Evolutionary conservation across 2,113 vertebrate species (phyloP).

Genomic region (Amphiprion percula): DNA sequence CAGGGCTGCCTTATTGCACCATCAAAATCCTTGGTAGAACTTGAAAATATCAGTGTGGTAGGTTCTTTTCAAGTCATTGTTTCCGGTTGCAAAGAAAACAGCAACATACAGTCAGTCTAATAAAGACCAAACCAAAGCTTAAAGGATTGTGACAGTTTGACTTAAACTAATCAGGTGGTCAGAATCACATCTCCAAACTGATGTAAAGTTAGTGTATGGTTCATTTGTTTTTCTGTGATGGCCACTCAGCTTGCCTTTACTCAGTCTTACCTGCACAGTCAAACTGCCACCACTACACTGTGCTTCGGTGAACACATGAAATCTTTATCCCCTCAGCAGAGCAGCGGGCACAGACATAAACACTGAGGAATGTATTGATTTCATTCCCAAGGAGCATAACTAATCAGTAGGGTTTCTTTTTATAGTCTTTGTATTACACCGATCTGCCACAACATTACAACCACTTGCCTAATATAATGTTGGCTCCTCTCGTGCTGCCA

Average conservation of each 20-base stretch:
- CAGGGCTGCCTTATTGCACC: too few species aligned
- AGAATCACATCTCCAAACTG: not conserved
- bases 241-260: not conserved
- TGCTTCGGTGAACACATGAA: not conserved
- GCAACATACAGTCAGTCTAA: too few species aligned
- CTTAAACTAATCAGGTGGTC: not conserved
- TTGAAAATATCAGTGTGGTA: too few species aligned
- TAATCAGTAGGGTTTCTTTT: conserved; percentile 12
- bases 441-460: not conserved
- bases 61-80: too few species aligned
- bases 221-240: not conserved
- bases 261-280: not conserved
- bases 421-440: conserved; percentile 1
- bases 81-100: too few species aligned
- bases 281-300: not conserved
- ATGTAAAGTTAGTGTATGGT: not conserved
- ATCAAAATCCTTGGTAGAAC: too few species aligned
- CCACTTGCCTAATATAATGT: too few species aligned
- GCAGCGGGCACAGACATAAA: not conserved
- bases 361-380: not conserved
- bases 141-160: not conserved
- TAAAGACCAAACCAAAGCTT: not conserved
- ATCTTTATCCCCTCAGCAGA: not conserved
- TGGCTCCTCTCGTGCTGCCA: too few species aligned
- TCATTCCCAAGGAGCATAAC: conserved; percentile 5